Base-by-base conservation (phyloP, 2,888 invertebrate genomes). In the Mylabris sibirica region DNA sequence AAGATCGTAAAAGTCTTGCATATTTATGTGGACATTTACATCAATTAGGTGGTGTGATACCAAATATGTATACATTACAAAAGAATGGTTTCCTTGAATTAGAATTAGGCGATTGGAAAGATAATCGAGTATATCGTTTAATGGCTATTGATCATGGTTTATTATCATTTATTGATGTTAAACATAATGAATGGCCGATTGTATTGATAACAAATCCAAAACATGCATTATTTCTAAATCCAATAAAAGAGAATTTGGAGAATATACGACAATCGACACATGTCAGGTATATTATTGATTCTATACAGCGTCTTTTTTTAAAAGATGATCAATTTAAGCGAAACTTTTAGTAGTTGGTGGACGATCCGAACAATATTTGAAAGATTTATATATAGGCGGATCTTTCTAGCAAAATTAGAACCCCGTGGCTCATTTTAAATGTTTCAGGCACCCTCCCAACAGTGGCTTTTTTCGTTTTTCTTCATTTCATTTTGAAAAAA, bases 21-120 rank as follows among this genome's bases (percentile, higher is more conserved):
- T 97, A 96, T 85, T 85, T 97, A 24, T 96, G 96, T 84, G 97
- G 97, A 0, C 97, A 97, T 86, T 89, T 96, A 76, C 97, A 97
- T 84, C 92, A 92, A 1, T 87, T 96, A 79, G 93, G 91, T 57
- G 95, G 94, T 5, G 78, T 92, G 6, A 90, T 95, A 1, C 91
- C 92, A 8, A 87, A 90, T 74, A 96, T 97, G 96, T 96, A 96
- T 81, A 93, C 95, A 1, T 86, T 92, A 75, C 97, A 97, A 79
- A 90, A 90, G 76, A 89, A 89, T 70, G 96, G 96, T 4, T 93
- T 90, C 80, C 86, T 97, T 69, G 97, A 97, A 85, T 86, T 97
- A 67, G 97, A 97, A 85, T 85, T 97, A 65, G 95, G 92, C 9
- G 97, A 97, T 86, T 97, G 97, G 96, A 97, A 95, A 85, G 93